Conservation (phyloP, 2,888 invertebrate genomes). For the Acrobasis suavella region DNA sequence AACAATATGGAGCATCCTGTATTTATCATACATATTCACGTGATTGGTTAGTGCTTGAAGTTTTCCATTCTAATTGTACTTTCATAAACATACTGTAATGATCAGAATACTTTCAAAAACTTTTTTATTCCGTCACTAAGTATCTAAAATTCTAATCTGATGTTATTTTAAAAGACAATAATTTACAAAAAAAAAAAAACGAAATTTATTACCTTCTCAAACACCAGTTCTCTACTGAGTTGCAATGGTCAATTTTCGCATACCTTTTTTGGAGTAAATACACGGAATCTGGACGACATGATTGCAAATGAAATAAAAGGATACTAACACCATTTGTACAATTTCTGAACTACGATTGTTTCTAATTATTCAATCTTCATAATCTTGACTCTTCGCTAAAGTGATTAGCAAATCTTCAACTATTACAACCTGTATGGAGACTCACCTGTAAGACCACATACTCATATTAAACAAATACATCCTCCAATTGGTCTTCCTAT, state of each 20-base stretch:
- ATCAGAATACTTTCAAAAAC: too few species aligned
- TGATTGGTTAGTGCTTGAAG: not conserved
- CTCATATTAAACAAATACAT: constrained; percentile 90
- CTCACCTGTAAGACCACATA: constrained; percentile 84
- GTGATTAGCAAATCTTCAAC: not conserved
- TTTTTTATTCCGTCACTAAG: too few species aligned
- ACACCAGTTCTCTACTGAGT: too few species aligned
- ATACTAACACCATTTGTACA: not conserved
- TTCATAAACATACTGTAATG: not conserved
- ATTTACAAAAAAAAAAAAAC: too few species aligned
- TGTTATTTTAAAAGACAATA: too few species aligned
- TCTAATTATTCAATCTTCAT: not conserved
- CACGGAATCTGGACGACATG: too few species aligned
- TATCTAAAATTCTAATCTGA: too few species aligned
- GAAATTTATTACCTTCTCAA: too few species aligned
- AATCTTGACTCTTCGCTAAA: not conserved
- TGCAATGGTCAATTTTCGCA: too few species aligned
- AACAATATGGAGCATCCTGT: not conserved
- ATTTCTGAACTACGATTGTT: too few species aligned
- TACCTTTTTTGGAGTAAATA: too few species aligned
- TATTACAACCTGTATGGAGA: constrained; percentile 12
- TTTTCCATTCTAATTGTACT: not conserved
- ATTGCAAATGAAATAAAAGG: not conserved
- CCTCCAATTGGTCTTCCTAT: constrained; percentile 88
- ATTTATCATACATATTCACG: not conserved